These are phyloP conservation scores for Drosophila birchii DNA, from an alignment of 2,888 invertebrate species.

Conservation along the genomic window DNA sequence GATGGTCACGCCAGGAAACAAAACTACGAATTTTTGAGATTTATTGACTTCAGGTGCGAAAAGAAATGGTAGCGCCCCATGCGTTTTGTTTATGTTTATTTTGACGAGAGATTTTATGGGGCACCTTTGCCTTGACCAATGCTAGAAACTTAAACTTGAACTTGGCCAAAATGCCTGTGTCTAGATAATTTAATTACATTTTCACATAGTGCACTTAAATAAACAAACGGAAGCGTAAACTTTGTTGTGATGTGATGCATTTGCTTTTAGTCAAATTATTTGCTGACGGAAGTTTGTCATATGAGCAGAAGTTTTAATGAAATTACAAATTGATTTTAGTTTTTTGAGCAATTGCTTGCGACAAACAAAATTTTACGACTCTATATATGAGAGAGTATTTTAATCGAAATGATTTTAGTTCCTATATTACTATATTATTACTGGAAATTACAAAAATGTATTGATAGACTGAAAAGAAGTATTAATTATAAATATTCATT, in stretches of 20 bases:
- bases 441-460: not conserved
- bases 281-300: constrained; percentile 34
- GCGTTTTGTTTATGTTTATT: constrained; percentile 59
- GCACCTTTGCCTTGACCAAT: constrained; percentile 29
- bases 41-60: constrained; percentile 68
- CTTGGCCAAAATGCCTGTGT: constrained; percentile 59
- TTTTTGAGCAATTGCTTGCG: constrained; percentile 17
- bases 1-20: not conserved
- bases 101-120: constrained; percentile 24
- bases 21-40: constrained; percentile 43
- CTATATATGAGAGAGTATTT: not conserved
- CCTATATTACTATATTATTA: too few relatives aligned
- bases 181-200: constrained; percentile 58
- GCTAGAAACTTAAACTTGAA: constrained; percentile 67
- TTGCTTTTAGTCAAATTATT: constrained; percentile 54
- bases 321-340: constrained; percentile 52
- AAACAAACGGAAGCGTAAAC: constrained; percentile 55
- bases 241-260: constrained; percentile 23
- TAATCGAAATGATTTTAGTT: not conserved
- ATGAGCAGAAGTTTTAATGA: constrained; percentile 60
- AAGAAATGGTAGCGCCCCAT: constrained; percentile 22
- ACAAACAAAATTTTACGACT: not conserved
- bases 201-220: constrained; percentile 30
- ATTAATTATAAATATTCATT: not conserved
- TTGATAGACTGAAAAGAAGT: fast-evolving